Evolutionary conservation across 2,888 invertebrate species (phyloP), one percentile per base, ranked within the genome.

Genomic region (Drosophila paracracens): DNA sequence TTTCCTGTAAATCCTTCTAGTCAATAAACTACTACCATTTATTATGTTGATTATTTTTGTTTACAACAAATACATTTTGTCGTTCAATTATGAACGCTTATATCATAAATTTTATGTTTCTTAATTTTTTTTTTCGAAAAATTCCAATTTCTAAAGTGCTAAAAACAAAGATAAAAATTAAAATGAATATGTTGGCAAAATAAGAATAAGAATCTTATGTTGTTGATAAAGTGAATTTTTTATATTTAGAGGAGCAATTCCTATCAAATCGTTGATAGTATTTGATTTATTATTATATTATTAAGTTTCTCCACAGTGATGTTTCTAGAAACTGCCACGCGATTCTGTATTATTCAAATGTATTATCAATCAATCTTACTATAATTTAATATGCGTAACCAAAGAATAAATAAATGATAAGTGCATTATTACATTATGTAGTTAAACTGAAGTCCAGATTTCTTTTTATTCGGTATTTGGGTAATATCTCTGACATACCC

Each of bases 401-500:
- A 78, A 78, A 71, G 67, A 80, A 71, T 78, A 80, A 78, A 78
- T 54, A 51, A 71, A 80, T 53, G 54, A 54, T 79, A 61, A 76
- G 66, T 75, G 74, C 79, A 77, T 74, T 76, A 69, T 62, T 62
- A 59, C 56, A 63, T 60, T 54, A 57, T 33, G 36, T 70, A 64
- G 74, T 58, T 61, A 52, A 74, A 79, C 61, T 74, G 35, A 70
- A 70, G 76, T 77, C 60, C 75, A 66, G 52, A 65, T 63, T 62
- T 65, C 36, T 46, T 76, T 76, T 65, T 79, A 76, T 79, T 77
- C 76, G 50, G 53, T 68, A 40, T 21, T 25, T 77, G 88, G 88
- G 70, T 79, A 79, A 69, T 74, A 79, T 85, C 75, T 72, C 67
- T 53, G 61, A 85, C 71, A 89, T 63, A 69, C 65, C 74, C 79